Percentiles rank a stretch among this genome's conserved stretches.
phyloP scores from a whole-genome alignment of 2,888 invertebrate genomes.

The Cephus sareptanus region DNA sequence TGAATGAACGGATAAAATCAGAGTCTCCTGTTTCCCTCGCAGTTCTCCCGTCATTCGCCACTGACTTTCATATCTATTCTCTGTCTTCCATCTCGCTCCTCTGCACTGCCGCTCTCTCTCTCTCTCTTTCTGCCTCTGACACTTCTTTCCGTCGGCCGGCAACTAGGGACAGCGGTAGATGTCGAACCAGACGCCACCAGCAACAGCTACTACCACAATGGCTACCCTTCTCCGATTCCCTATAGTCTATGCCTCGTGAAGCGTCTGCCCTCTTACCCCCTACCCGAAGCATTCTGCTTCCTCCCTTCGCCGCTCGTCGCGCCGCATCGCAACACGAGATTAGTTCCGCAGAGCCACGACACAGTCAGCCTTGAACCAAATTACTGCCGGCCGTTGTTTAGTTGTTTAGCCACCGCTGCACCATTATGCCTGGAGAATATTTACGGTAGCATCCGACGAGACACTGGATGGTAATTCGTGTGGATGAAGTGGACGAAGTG shows the following conservation, averaged over 20 bases:
- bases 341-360: conserved; percentile 46
- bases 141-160: background rate
- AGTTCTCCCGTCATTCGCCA: conserved; percentile 25
- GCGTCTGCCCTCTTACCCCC: conserved; percentile 1
- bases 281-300: conserved; percentile 6
- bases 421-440: background rate
- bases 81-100: conserved; percentile 9
- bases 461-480: background rate
- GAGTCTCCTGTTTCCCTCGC: background rate
- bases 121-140: conserved; percentile 1
- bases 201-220: background rate
- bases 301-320: conserved; percentile 6
- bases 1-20: conserved; percentile 27
- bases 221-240: background rate
- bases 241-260: background rate
- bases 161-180: background rate
- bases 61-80: conserved; percentile 13
- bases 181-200: background rate
- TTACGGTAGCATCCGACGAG: background rate
- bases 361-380: conserved; percentile 51
- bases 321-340: conserved; percentile 30
- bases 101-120: background rate
- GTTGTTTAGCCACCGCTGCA: conserved; percentile 18
- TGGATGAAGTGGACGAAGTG: background rate
- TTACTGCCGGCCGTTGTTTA: conserved; percentile 26